Percentiles rank a stretch among this genome's conserved stretches.
Conservation (phyloP, 2,888 invertebrate species). For the Caenorhabditis panamensis region DNA sequence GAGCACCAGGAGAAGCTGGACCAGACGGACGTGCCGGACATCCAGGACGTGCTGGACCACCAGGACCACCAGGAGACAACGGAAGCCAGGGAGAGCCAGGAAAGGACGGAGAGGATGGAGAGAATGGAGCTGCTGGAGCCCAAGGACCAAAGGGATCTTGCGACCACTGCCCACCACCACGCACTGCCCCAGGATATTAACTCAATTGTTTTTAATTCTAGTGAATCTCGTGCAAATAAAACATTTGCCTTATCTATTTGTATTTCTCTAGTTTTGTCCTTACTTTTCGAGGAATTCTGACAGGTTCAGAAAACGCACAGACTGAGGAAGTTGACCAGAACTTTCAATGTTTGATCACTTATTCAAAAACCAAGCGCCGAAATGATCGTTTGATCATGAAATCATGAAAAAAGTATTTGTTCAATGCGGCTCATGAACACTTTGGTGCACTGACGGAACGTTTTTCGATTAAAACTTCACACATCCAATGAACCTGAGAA, state of each 20-base stretch:
- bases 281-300: too few relatives aligned
- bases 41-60: conserved; percentile 69
- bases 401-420: too few relatives aligned
- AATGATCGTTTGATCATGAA: not conserved
- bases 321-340: too few relatives aligned
- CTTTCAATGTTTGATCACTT: not conserved
- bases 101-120: conserved; percentile 71
- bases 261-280: not conserved
- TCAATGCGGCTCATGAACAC: too few relatives aligned
- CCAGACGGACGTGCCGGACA: conserved; percentile 68
- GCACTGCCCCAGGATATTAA: conserved; percentile 72
- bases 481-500: too few relatives aligned
- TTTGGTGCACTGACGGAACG: too few relatives aligned
- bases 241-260: not conserved
- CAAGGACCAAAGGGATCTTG: conserved; percentile 71
- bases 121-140: conserved; percentile 68
- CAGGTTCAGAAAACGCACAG: too few relatives aligned
- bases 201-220: conserved; percentile 29
- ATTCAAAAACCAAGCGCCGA: not conserved
- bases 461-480: too few relatives aligned
- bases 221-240: conserved; percentile 43
- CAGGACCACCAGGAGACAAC: conserved; percentile 71
- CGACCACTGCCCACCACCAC: conserved; percentile 72
- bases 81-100: conserved; percentile 73
- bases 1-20: conserved; percentile 68